phyloP scores from a whole-genome alignment of 2,888 invertebrate genomes.

The Eretmocerus hayati region DNA sequence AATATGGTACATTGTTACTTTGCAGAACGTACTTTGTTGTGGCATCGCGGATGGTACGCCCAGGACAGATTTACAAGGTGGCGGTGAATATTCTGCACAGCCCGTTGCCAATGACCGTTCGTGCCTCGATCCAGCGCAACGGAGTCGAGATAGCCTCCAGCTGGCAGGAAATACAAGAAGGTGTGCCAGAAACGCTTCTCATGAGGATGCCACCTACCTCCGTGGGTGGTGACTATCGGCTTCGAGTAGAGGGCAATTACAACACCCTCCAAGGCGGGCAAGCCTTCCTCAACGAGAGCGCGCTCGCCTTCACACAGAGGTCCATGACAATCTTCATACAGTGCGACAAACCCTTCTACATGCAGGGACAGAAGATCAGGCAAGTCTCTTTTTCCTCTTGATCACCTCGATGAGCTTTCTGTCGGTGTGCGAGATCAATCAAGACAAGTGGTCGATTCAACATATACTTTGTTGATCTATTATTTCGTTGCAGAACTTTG shows the following conservation, averaged over 20 bases:
- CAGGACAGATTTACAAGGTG: slow-evolving; percentile 84
- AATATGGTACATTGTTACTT: no score
- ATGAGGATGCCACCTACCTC: slow-evolving; percentile 84
- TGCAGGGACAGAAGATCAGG: slow-evolving; percentile 74
- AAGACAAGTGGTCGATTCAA: no score
- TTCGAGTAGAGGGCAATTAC: slow-evolving; percentile 75
- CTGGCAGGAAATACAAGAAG: slow-evolving; percentile 72
- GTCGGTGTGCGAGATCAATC: neutral
- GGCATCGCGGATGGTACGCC: slow-evolving; percentile 83
- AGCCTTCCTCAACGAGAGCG: slow-evolving; percentile 84
- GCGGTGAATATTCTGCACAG: slow-evolving; percentile 77
- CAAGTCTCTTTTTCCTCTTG: slow-evolving; percentile 23
- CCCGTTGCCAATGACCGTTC: slow-evolving; percentile 72
- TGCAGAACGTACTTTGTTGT: slow-evolving; percentile 87
- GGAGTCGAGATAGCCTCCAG: slow-evolving; percentile 85
- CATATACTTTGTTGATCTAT: no score
- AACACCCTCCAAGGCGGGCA: slow-evolving; percentile 76
- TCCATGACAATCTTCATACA: slow-evolving; percentile 95
- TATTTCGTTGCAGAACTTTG: no score
- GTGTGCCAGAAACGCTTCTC: slow-evolving; percentile 82
- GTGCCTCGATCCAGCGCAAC: slow-evolving; percentile 83
- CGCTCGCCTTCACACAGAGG: slow-evolving; percentile 75
- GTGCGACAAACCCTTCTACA: slow-evolving; percentile 90
- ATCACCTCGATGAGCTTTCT: neutral
- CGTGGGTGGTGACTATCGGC: slow-evolving; percentile 73